A percentile compares a stretch with the other conserved stretches of the same genome.
Conservation (phyloP, 2,113 vertebrate species). For the Chionis minor region DNA sequence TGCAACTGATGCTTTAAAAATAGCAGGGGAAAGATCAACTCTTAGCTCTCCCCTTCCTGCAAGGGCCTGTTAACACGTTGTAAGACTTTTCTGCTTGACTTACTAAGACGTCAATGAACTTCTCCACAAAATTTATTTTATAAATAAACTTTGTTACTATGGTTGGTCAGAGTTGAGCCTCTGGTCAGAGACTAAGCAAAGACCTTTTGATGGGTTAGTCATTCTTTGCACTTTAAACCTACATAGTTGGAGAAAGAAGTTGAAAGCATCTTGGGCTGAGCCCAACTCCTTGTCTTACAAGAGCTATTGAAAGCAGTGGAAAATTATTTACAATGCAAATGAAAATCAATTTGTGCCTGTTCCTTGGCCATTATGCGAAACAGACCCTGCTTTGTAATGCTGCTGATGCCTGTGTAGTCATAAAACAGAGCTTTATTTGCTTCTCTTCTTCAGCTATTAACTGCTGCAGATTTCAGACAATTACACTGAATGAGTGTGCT, state of each 20-base stretch:
- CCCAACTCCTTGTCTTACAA: not conserved
- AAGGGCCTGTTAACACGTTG: not conserved
- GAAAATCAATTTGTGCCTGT: not conserved
- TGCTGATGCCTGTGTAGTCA: not conserved
- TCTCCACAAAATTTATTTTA: not conserved
- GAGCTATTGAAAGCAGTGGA: not conserved
- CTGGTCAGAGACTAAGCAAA: not conserved
- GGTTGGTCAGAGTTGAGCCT: not conserved
- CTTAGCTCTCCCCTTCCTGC: not conserved
- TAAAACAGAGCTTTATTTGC: conserved; percentile 10
- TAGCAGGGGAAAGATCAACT: not conserved
- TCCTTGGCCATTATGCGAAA: not conserved
- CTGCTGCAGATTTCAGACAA: not conserved
- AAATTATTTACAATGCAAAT: conserved; percentile 23
- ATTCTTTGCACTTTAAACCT: conserved; percentile 7
- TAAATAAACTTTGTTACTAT: conserved; percentile 37
- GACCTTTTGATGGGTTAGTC: not conserved
- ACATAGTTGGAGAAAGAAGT: not conserved
- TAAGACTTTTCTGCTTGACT: not conserved
- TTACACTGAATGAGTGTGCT: not conserved
- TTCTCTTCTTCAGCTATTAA: not conserved
- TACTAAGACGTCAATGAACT: not conserved
- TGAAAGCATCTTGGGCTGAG: not conserved
- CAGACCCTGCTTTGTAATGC: not conserved
- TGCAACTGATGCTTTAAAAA: not conserved